Base-by-base conservation (phyloP, 2,888 invertebrate genomes). In the Pseudoips prasinana region DNA sequence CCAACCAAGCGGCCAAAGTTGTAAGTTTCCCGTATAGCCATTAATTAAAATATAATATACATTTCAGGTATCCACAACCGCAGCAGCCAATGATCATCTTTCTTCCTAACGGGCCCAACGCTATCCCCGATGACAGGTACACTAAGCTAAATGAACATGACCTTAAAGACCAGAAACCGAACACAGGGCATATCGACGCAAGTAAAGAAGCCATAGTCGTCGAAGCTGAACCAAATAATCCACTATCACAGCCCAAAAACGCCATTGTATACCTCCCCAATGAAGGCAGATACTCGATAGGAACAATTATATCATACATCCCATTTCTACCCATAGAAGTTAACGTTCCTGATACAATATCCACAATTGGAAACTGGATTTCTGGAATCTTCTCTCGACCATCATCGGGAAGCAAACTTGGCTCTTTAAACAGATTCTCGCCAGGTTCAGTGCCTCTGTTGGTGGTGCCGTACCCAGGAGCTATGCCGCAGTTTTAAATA, bases 271-370 rank as follows among this genome's bases (percentile, higher is more conserved):
- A 82, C 19, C 34, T 69, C 32, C 59, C 70, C 3, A 69, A 66
- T 11, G 56, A 55, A 32, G 69, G 71, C 8, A 73, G 77, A 53
- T 52, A 68, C 7, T 63, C 70, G 1, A 65, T 88, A 7, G 89
- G 90, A 2, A 79, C 77, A 19, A 68, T 91, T 28, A 90, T 92
- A 36, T 83, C 87, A 8, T 67, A 73, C 3, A 85, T 90, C 10
- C 90, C 90, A 0, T 91, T 90, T 61, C 71, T 92, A 9, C 92
- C 92, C 0, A 75, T 92, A 31, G 91, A 92, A 71, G 71, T 93
- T 1, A 92, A 92, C 58, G 90, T 92, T 0, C 92, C 92, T 1
- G 91, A 92, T 49, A 74, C 89, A 0, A 74, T 92, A 30, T 66
- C 76, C 7, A 2, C 20, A 5, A 20, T 20, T n/a, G 20, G 20